A percentile compares a stretch with the other conserved stretches of the same genome.
Evolutionary conservation across 2,113 vertebrate species (phyloP).

Genomic region (Fregetta grallaria): DNA sequence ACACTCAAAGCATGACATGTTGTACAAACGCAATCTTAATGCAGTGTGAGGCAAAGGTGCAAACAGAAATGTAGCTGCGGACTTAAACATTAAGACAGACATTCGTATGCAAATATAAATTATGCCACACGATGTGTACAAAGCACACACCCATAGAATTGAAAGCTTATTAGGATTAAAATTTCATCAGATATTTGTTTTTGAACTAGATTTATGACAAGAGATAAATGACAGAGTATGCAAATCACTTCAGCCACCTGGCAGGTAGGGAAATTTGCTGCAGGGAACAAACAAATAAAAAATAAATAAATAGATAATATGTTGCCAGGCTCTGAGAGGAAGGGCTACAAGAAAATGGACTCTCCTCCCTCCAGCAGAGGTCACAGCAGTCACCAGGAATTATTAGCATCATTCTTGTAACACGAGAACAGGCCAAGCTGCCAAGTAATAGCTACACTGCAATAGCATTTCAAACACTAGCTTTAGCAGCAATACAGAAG

Average conservation of each 20-base stretch:
- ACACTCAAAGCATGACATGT: background rate
- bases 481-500: background rate
- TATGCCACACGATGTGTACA: background rate
- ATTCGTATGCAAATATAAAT: background rate
- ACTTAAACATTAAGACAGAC: background rate
- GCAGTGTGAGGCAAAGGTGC: background rate
- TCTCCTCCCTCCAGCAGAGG: conserved; percentile 13
- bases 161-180: background rate
- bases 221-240: background rate
- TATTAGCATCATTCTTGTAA: conserved; percentile 13
- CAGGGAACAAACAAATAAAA: background rate
- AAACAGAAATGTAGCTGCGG: background rate
- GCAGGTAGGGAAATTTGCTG: background rate
- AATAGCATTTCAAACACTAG: background rate
- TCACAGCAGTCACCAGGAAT: conserved; percentile 40
- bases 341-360: background rate
- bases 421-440: background rate
- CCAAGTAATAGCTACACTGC: background rate
- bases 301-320: background rate
- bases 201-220: background rate
- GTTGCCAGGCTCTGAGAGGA: background rate
- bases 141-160: background rate
- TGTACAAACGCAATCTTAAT: background rate
- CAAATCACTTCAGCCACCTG: conserved; percentile 26
- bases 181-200: background rate